Conservation (phyloP, 2,797 vertebrate species). For the Fistularia tabacaria region DNA sequence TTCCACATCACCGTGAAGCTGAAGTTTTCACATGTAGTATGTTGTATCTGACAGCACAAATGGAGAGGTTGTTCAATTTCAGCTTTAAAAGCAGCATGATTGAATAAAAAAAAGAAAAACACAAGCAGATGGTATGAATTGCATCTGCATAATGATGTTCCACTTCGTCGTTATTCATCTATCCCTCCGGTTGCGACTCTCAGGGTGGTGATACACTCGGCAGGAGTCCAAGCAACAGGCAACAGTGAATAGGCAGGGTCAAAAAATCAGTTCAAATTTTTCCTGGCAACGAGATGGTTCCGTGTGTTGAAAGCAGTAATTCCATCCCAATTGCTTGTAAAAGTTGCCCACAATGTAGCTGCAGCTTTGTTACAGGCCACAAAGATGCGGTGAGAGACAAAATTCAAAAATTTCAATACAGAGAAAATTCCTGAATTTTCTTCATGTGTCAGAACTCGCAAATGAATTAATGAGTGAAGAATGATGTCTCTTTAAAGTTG, state of each 20-base stretch:
- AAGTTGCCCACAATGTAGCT: slow-evolving; percentile 55
- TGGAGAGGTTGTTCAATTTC: slow-evolving; percentile 20
- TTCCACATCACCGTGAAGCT: slow-evolving; percentile 7
- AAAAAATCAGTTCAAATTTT: slow-evolving; percentile 69
- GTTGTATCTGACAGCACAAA: slow-evolving; percentile 24
- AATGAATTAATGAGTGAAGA: slow-evolving; percentile 43
- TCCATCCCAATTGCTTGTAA: slow-evolving; percentile 55
- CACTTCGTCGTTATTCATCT: slow-evolving; percentile 60
- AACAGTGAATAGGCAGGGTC: slow-evolving; percentile 65
- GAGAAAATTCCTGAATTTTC: slow-evolving; percentile 7
- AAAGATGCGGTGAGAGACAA: slow-evolving; percentile 24
- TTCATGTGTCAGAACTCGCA: slow-evolving; percentile 17
- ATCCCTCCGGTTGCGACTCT: slow-evolving; percentile 56
- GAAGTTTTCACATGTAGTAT: slow-evolving; percentile 14
- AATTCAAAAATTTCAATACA: slow-evolving; percentile 27
- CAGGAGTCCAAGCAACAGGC: slow-evolving; percentile 67
- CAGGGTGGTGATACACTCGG: slow-evolving; percentile 54
- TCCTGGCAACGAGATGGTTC: slow-evolving; percentile 69
- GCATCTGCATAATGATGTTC: slow-evolving; percentile 65
- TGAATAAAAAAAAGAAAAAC: slow-evolving; percentile 22
- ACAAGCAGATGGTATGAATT: slow-evolving; percentile 61
- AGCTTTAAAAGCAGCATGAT: slow-evolving; percentile 25
- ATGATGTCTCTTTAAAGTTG: slow-evolving; percentile 69
- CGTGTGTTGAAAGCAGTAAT: slow-evolving; percentile 57
- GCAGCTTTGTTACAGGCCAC: slow-evolving; percentile 41